Conservation (phyloP, 2,113 vertebrate genomes). For the Aramus guarauna region DNA sequence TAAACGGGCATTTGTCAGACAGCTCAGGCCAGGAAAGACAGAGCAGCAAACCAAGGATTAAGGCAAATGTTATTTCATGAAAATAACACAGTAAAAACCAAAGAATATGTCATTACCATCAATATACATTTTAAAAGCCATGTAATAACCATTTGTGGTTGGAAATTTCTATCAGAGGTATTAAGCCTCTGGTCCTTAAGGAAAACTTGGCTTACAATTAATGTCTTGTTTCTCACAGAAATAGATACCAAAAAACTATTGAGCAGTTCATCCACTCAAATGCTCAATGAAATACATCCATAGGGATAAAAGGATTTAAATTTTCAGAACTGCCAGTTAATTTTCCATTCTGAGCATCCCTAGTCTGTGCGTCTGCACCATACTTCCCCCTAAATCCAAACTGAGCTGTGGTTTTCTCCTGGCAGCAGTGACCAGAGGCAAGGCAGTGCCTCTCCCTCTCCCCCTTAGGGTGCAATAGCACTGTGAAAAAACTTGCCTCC, state of each 20-base stretch:
- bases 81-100: not conserved
- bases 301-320: not conserved
- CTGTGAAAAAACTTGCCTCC: not conserved
- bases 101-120: not conserved
- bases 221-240: not conserved
- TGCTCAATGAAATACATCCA: not conserved
- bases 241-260: not conserved
- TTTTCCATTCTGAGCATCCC: not conserved
- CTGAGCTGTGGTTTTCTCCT: not conserved
- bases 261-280: not conserved
- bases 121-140: not conserved
- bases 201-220: not conserved
- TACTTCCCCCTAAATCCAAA: not conserved
- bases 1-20: not conserved
- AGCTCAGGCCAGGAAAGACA: not conserved
- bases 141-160: not conserved
- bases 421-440: not conserved
- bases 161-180: not conserved
- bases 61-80: not conserved
- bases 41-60: not conserved
- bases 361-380: not conserved
- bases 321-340: not conserved
- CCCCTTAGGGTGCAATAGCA: not conserved
- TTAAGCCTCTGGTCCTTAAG: not conserved
- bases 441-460: not conserved